Conservation (phyloP, 2,113 vertebrate genomes). For the Heteronetta atricapilla region DNA sequence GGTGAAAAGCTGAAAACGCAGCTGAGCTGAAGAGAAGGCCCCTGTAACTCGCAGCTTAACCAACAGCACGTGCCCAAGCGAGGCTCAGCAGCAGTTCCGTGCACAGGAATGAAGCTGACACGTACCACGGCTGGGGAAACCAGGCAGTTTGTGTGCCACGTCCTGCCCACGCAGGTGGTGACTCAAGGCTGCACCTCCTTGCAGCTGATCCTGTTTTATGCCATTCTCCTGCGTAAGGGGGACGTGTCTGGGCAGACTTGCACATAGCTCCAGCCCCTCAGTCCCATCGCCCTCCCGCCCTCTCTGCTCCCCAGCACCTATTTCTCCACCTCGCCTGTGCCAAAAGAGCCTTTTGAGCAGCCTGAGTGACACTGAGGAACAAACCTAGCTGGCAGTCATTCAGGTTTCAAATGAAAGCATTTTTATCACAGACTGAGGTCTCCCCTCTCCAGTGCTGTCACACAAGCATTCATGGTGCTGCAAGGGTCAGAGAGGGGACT, state of each 20-base stretch:
- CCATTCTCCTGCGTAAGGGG: neutral
- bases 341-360: neutral
- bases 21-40: neutral
- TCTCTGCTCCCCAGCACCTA: neutral
- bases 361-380: no score
- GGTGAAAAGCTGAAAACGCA: neutral
- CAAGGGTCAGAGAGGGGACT: neutral
- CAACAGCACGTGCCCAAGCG: neutral
- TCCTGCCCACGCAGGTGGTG: neutral
- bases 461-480: accelerated
- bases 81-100: neutral
- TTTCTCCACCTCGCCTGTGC: neutral
- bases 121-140: neutral
- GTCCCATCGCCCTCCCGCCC: neutral
- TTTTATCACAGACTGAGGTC: neutral
- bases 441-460: neutral
- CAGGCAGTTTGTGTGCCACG: neutral
- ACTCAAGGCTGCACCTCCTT: neutral
- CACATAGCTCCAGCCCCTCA: no score
- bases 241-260: neutral
- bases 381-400: neutral
- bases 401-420: neutral
- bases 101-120: neutral
- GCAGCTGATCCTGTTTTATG: neutral
- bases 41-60: neutral